Conservation (phyloP, 1,140 invertebrate species). For the Brachystomella parvula region DNA sequence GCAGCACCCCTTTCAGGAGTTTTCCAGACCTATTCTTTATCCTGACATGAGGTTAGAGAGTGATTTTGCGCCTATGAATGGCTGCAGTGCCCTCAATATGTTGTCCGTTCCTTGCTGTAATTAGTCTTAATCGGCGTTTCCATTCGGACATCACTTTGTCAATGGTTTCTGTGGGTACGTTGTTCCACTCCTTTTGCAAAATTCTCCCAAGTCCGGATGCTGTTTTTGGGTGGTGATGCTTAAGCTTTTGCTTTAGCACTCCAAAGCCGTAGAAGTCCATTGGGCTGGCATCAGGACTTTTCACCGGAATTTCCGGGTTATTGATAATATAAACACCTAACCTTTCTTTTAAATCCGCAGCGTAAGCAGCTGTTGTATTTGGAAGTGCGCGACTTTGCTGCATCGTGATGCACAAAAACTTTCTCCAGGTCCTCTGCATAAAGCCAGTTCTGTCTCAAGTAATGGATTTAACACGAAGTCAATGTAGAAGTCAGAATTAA, state of each 20-base stretch:
- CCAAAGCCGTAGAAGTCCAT: constrained; percentile 17
- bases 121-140: not conserved
- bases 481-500: constrained; percentile 6
- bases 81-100: not conserved
- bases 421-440: constrained; percentile 1
- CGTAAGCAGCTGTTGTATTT: not conserved
- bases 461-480: not conserved
- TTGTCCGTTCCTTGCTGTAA: not conserved
- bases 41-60: too few relatives aligned
- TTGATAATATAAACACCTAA: not conserved
- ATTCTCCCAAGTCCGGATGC: not conserved
- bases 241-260: not conserved
- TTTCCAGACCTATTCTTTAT: too few relatives aligned
- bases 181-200: not conserved
- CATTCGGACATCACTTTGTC: not conserved
- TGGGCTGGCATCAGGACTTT: constrained; percentile 8
- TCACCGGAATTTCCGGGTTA: constrained; percentile 6
- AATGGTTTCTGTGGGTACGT: not conserved
- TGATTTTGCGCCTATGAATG: constrained; percentile 2
- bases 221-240: not conserved
- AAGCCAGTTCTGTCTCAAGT: not conserved
- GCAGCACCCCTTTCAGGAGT: too few relatives aligned
- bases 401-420: constrained; percentile 15
- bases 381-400: constrained; percentile 9
- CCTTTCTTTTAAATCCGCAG: not conserved